Percentiles rank a stretch among this genome's conserved stretches.
These are phyloP conservation scores for Hormaphis cornu DNA, from an alignment of 1,140 invertebrate species.

Conservation along the genomic window DNA sequence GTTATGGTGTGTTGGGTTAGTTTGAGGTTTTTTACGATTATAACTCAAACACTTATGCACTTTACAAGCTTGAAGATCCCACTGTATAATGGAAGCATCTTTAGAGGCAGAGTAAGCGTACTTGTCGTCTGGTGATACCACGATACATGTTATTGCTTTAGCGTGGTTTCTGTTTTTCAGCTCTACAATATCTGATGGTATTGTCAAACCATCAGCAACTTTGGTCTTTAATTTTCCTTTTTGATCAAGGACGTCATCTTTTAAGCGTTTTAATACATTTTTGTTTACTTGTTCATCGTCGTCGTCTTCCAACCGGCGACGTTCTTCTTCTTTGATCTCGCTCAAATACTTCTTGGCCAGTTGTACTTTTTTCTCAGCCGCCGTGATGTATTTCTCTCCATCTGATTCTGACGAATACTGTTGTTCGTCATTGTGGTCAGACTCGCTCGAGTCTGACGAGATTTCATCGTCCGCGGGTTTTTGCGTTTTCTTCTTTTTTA, in stretches of 20 bases:
- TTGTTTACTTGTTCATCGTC: slow-evolving; percentile 51
- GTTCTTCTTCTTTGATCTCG: slow-evolving; percentile 74
- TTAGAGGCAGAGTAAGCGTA: slow-evolving; percentile 77
- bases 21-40: slow-evolving; percentile 36
- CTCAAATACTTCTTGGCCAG: slow-evolving; percentile 80
- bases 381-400: slow-evolving; percentile 66
- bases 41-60: slow-evolving; percentile 40
- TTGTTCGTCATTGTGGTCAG: slow-evolving; percentile 45
- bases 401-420: slow-evolving; percentile 51
- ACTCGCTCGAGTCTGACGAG: slow-evolving; percentile 35
- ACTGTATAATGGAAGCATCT: slow-evolving; percentile 80
- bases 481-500: slow-evolving; percentile 11
- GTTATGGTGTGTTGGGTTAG: slow-evolving; percentile 43
- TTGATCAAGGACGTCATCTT: slow-evolving; percentile 75
- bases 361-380: slow-evolving; percentile 78
- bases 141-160: slow-evolving; percentile 70
- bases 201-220: slow-evolving; percentile 58
- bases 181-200: slow-evolving; percentile 42
- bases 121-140: slow-evolving; percentile 62
- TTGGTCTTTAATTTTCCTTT: slow-evolving; percentile 64
- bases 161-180: slow-evolving; percentile 56
- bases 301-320: slow-evolving; percentile 54
- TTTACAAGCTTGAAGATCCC: slow-evolving; percentile 50
- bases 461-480: slow-evolving; percentile 17
- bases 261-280: slow-evolving; percentile 59